These are phyloP conservation scores for Petrosia ficiformis DNA, from an alignment of 37 sponge, comb jelly and placozoan genomes.

Conservation along the genomic window DNA sequence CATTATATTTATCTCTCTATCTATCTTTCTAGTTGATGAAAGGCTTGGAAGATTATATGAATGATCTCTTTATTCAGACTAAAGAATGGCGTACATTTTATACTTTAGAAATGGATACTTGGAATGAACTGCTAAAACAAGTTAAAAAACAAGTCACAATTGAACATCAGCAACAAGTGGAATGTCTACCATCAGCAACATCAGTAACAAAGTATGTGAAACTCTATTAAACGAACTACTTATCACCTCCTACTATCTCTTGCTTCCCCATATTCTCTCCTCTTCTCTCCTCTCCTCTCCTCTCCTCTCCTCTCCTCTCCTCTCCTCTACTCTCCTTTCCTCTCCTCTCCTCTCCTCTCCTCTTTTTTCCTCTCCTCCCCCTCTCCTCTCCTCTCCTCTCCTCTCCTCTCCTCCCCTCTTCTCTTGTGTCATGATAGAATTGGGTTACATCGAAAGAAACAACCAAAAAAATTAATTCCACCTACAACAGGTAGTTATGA, in stretches of 20 bases:
- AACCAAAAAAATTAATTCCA: neutral
- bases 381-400: slow-evolving; percentile 18
- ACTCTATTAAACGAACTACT: too few relatives aligned
- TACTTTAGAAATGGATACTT: slow-evolving; percentile 21
- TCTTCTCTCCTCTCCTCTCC: too few relatives aligned
- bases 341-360: too few relatives aligned
- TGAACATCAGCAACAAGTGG: slow-evolving; percentile 4
- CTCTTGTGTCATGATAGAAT: too few relatives aligned
- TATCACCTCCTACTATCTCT: too few relatives aligned
- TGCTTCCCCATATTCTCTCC: too few relatives aligned
- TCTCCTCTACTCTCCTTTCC: too few relatives aligned
- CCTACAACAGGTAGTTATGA: too few relatives aligned
- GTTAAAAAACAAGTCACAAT: slow-evolving; percentile 17
- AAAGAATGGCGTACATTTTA: slow-evolving; percentile 36
- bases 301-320: too few relatives aligned
- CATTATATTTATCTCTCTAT: too few relatives aligned
- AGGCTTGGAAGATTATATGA: slow-evolving; percentile 34
- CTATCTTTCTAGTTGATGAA: slow-evolving; percentile 35
- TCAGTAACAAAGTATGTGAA: too few relatives aligned
- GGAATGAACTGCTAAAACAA: slow-evolving; percentile 38
- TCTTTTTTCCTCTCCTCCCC: neutral
- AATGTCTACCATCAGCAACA: neutral
- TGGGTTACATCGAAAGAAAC: neutral
- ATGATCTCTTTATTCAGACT: slow-evolving; percentile 29
- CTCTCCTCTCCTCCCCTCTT: neutral